Base-by-base conservation (phyloP, 2,888 invertebrate genomes). In the Phyto melanocephala region DNA sequence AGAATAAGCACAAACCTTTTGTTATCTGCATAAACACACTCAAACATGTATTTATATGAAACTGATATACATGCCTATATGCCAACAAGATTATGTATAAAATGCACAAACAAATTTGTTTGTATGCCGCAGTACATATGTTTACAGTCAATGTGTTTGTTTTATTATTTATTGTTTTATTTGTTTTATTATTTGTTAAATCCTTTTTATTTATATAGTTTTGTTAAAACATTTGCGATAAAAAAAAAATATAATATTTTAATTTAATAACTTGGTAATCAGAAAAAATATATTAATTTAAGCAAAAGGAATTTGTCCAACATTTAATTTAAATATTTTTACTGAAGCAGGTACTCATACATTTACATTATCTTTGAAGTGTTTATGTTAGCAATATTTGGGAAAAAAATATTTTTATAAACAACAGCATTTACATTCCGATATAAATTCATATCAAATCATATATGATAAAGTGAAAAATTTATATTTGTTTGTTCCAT, bases 121-220 rank as follows among this genome's bases (percentile, higher is more conserved):
- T n/a, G n/a, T n/a, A n/a, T n/a, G n/a, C n/a, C n/a, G n/a, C 37
- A 8, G 42, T 37, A 40, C 22, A 24, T 52, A 42, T 58, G 50
- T 28, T 20, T 33, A 47, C 56, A 78, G 71, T 63, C 47, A 65
- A 71, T 71, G 50, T 67, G 60, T 71, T 40, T 67, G 22, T 60
- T 45, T 71, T 78, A 63, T 80, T 79, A 28, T n/a, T n/a, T n/a
- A n/a, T n/a, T n/a, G n/a, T n/a, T 83, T 83, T 76, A 80, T 72
- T 72, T 80, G 68, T n/a, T n/a, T 83, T 80, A 83, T 83, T 75
- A 60, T 60, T 76, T 68, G 63, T 45, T 54, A 54, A 63, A 63
- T 58, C 24, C 17, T 62, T 42, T 52, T 15, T 28, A 15, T 35
- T 71, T 47, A 8, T 40, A 8, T 28, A 28, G 11, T n/a, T 15